Conservation (phyloP, 2,797 vertebrate species). For the Amblyopsis hoosieri region DNA sequence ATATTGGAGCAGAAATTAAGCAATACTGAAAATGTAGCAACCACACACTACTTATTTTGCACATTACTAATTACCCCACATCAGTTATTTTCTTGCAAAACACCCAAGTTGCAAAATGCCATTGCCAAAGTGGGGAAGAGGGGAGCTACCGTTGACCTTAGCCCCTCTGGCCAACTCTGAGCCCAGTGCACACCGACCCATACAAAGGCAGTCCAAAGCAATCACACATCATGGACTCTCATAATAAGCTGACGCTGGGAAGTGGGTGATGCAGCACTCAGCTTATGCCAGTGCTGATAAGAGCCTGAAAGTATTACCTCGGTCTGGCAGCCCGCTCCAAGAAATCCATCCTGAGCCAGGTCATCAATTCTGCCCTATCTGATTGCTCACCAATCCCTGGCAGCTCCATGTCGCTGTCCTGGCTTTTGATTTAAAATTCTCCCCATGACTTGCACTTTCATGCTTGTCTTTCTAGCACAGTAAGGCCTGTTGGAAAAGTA, state of each 20-base stretch:
- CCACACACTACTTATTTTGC: constrained; percentile 38
- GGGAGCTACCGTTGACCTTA: constrained; percentile 39
- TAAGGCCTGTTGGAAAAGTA: constrained; percentile 26
- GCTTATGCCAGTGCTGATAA: constrained; percentile 82
- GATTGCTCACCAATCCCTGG: constrained; percentile 79
- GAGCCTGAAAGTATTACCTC: constrained; percentile 81
- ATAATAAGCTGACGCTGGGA: constrained; percentile 81
- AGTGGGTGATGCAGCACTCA: constrained; percentile 82
- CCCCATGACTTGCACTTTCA: constrained; percentile 78
- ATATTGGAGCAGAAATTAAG: constrained; percentile 17
- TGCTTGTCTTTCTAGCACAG: constrained; percentile 49
- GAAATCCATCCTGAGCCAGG: constrained; percentile 83
- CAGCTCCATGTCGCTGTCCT: constrained; percentile 73
- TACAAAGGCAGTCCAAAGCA: constrained; percentile 74
- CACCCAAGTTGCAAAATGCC: constrained; percentile 38
- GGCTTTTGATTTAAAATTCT: constrained; percentile 73
- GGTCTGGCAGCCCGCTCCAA: constrained; percentile 77
- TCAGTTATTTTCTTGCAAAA: constrained; percentile 53
- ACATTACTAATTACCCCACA: constrained; percentile 34
- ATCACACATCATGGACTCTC: constrained; percentile 79
- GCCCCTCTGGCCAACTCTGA: constrained; percentile 45
- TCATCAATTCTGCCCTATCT: constrained; percentile 83
- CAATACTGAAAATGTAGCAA: constrained; percentile 18
- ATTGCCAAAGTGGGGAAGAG: constrained; percentile 31
- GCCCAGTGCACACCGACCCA: constrained; percentile 51